A percentile compares a stretch with the other conserved stretches of the same genome.
Evolutionary conservation across 1,140 invertebrate species (phyloP).

Genomic region (Cydia splendana): DNA sequence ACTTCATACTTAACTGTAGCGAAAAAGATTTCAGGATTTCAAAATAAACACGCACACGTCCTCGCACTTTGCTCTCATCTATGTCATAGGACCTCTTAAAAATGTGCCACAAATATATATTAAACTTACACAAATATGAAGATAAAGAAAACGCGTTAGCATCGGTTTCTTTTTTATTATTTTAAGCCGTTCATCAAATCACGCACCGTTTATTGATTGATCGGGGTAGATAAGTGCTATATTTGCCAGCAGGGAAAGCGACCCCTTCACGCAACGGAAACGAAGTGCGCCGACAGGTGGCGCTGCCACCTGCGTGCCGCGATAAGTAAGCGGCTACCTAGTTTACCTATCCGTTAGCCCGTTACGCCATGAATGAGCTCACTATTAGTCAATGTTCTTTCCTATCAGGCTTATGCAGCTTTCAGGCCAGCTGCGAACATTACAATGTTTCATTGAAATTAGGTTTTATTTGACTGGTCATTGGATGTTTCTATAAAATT

Average conservation of each 20-base stretch:
- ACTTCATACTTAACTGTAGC: too few species aligned
- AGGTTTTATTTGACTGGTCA: background rate
- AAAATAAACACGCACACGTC: too few species aligned
- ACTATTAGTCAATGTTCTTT: background rate
- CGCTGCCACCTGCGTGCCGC: background rate
- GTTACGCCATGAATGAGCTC: background rate
- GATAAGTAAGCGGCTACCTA: background rate
- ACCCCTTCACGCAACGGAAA: background rate
- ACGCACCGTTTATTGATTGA: background rate
- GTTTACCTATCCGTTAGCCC: background rate
- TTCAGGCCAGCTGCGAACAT: constrained; percentile 6
- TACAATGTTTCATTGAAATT: background rate
- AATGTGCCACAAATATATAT: too few species aligned
- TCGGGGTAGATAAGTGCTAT: background rate
- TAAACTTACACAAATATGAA: too few species aligned
- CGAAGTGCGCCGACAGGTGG: constrained; percentile 1
- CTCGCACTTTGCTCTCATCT: too few species aligned
- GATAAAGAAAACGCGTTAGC: too few species aligned
- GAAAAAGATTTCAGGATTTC: too few species aligned
- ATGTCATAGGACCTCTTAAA: too few species aligned
- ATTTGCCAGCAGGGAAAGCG: background rate
- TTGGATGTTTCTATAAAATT: constrained; percentile 18
- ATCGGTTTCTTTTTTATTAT: too few species aligned
- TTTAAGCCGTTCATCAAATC: background rate
- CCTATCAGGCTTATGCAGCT: constrained; percentile 12